Conservation (phyloP, 2,888 invertebrate genomes). For the Torymus aiolomorphi region DNA sequence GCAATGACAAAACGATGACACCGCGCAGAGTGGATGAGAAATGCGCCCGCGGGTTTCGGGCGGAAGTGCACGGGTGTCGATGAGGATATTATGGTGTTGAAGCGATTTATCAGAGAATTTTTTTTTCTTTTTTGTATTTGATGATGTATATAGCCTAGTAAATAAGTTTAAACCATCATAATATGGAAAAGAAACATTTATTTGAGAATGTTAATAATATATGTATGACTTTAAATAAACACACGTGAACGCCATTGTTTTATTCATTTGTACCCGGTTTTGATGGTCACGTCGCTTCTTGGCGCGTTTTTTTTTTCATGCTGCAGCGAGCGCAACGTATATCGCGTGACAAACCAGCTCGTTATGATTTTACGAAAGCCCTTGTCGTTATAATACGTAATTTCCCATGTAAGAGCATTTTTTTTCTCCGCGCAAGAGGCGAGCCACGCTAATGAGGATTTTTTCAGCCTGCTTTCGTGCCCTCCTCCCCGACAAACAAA, state of each 20-base stretch:
- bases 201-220: too few relatives aligned
- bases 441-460: conserved; percentile 18
- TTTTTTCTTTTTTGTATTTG: conserved; percentile 9
- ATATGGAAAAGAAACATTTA: too few relatives aligned
- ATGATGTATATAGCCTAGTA: neutral
- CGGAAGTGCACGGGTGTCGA: too few relatives aligned
- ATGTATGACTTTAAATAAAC: too few relatives aligned
- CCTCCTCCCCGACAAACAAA: too few relatives aligned
- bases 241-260: neutral
- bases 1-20: too few relatives aligned
- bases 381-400: conserved; percentile 47
- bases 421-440: neutral
- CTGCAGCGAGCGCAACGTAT: conserved; percentile 10
- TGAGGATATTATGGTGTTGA: too few relatives aligned
- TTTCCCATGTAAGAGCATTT: conserved; percentile 9
- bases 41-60: too few relatives aligned
- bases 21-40: too few relatives aligned
- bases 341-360: conserved; percentile 42
- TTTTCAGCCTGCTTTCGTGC: neutral
- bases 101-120: conserved; percentile 47
- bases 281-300: conserved; percentile 3
- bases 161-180: too few relatives aligned
- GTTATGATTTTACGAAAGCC: conserved; percentile 49
- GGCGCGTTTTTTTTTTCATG: too few relatives aligned
- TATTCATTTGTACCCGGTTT: conserved; percentile 1